Percentiles rank a stretch among this genome's conserved stretches.
Conservation (phyloP, 2,113 vertebrate species). For the Podocnemis expansa region DNA sequence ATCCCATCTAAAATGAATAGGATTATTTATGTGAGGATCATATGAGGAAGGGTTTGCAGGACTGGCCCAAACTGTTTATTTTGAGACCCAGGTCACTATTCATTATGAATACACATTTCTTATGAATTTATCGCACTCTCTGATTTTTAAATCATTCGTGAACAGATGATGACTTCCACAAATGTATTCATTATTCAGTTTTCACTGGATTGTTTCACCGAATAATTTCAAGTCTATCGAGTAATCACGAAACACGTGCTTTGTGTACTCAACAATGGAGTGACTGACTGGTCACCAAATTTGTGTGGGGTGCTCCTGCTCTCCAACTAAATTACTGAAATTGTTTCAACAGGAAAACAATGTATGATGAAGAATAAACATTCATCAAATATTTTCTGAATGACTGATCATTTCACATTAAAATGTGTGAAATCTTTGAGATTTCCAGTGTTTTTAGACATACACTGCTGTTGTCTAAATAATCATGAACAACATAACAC, state of each 20-base stretch:
- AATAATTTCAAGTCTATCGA: background rate
- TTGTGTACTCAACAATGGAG: constrained; percentile 17
- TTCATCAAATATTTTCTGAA: constrained; percentile 41
- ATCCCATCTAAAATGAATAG: background rate
- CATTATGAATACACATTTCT: background rate
- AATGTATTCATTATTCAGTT: background rate
- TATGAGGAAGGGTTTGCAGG: background rate
- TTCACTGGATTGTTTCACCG: background rate
- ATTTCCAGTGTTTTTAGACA: background rate
- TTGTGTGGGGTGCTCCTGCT: background rate
- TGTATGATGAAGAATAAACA: constrained; percentile 22
- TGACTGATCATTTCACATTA: background rate
- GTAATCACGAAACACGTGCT: constrained; percentile 30
- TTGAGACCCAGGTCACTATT: background rate
- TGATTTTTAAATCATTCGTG: background rate
- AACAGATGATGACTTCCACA: background rate
- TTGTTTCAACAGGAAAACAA: background rate
- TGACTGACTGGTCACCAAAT: background rate
- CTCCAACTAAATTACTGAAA: background rate
- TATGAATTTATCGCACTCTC: background rate
- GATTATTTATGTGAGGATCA: background rate
- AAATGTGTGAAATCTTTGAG: background rate
- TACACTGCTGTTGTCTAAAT: constrained; percentile 3
- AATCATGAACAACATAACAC: constrained; percentile 1
- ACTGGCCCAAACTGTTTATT: background rate